Evolutionary conservation across 2,797 vertebrate genomes (phyloP), one percentile per base, ranked within the genome.

Genomic region (Novumbra hubbsi): DNA sequence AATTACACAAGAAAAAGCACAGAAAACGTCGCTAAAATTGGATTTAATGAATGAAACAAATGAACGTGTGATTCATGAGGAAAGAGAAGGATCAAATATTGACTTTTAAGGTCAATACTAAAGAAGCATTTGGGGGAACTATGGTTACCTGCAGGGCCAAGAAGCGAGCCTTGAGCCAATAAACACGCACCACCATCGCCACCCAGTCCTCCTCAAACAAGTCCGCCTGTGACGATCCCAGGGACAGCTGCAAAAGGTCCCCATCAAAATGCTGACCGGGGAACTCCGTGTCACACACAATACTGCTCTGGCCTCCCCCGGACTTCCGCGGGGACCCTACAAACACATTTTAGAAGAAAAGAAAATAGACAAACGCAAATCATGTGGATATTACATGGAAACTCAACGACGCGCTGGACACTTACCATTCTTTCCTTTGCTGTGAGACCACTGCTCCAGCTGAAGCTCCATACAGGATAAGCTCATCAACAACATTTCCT

Each of bases 401-500:
- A n/a, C 32, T 55, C 28, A 21, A 38, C 14, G 15, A 50, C 70
- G 2, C 63, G 41, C 60, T 30, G 50, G 17, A 3, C 74, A 87
- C 91, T 87, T 79, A 99, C 97, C 93, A 74, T 91, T 88, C 83
- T 96, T 97, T 68, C 95, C 94, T 87, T 97, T 99, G 34, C 90
- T 94, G 87, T 96, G 89, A 6, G 95, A 90, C 96, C 96, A 97
- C 74, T 97, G 96, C 80, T 99, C 98, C 88, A 99, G 81, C 73
- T 98, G 97, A 50, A 99, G 87, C 80, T 99, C 98, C 98, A 99
- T 98, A 87, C 97, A 97, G 0, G 94, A 96, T 24, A 99, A 91
- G 76, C 95, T 96, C 96, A 98, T 97, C 65, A 95, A 78, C 95
- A 99, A 92, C 95, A 98, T 97, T 76, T 97, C 97, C 98, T 99